These are phyloP conservation scores for Prinia subflava DNA, from an alignment of 2,113 vertebrate species.

Conservation along the genomic window DNA sequence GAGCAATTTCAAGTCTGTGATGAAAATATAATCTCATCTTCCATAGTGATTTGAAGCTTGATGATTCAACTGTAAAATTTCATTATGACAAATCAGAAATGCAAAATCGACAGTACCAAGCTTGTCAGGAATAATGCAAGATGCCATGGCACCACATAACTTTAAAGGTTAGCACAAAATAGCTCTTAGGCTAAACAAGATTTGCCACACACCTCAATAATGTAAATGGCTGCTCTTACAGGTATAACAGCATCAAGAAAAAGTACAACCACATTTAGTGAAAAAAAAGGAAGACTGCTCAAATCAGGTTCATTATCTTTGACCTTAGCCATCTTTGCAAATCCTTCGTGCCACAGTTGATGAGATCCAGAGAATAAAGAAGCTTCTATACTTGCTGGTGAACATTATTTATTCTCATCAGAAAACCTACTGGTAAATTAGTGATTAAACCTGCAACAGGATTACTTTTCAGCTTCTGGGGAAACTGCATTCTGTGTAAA, in stretches of 20 bases:
- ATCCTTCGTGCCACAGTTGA: background rate
- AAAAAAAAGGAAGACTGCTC: background rate
- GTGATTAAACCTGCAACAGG: background rate
- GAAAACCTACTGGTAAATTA: background rate
- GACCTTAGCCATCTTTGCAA: background rate
- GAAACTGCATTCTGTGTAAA: background rate
- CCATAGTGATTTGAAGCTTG: background rate
- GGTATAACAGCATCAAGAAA: background rate
- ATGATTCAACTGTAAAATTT: background rate
- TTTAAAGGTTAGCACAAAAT: background rate
- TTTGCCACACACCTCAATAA: background rate
- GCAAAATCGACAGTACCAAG: background rate
- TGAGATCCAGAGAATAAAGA: background rate
- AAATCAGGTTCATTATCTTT: background rate
- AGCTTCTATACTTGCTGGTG: background rate
- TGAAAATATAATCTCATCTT: background rate
- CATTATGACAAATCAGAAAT: background rate
- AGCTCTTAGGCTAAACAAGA: background rate
- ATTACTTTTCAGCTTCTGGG: background rate
- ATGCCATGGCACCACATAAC: background rate
- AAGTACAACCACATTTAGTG: background rate
- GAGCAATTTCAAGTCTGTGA: background rate
- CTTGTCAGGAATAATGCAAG: background rate
- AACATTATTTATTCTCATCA: background rate
- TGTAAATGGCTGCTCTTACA: background rate